Percentiles rank a stretch among this genome's conserved stretches.
Evolutionary conservation across 2,888 invertebrate genomes (phyloP).

Genomic region (Thecocarcelia acutangulata): DNA sequence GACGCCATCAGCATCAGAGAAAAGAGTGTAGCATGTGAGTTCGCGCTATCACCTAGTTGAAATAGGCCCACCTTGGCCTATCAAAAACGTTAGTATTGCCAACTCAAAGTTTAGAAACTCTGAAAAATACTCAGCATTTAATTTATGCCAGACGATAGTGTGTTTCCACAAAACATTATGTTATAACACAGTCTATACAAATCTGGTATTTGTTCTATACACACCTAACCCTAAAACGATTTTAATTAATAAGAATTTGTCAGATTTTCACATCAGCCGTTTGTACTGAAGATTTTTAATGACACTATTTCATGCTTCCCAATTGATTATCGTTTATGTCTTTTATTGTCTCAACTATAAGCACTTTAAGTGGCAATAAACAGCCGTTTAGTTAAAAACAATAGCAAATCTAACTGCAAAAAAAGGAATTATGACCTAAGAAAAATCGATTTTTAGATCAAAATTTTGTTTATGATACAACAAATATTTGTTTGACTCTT

Average conservation of each 20-base stretch:
- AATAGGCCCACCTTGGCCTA: no score
- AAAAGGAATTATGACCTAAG: not conserved
- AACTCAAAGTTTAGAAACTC: no score
- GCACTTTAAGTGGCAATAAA: constrained; percentile 19
- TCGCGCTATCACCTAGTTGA: no score
- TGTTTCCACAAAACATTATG: no score
- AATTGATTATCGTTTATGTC: not conserved
- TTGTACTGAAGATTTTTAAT: constrained; percentile 1
- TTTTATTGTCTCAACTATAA: not conserved
- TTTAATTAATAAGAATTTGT: constrained; percentile 20
- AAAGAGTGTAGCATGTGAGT: no score
- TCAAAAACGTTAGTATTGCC: no score
- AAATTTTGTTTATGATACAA: constrained; percentile 7
- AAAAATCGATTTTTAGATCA: constrained; percentile 29
- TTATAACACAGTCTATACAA: no score
- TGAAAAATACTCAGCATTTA: no score
- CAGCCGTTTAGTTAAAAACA: constrained; percentile 21
- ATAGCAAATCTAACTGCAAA: not conserved
- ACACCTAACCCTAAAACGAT: not conserved
- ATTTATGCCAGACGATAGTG: no score
- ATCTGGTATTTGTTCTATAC: no score
- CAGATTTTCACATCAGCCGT: not conserved
- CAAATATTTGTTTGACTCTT: not conserved
- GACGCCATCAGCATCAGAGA: no score
- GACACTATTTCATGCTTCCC: constrained; percentile 22